Percentiles rank a stretch among this genome's conserved stretches.
Conservation (phyloP, 2,888 invertebrate species). For the Coecobrya sp. region DNA sequence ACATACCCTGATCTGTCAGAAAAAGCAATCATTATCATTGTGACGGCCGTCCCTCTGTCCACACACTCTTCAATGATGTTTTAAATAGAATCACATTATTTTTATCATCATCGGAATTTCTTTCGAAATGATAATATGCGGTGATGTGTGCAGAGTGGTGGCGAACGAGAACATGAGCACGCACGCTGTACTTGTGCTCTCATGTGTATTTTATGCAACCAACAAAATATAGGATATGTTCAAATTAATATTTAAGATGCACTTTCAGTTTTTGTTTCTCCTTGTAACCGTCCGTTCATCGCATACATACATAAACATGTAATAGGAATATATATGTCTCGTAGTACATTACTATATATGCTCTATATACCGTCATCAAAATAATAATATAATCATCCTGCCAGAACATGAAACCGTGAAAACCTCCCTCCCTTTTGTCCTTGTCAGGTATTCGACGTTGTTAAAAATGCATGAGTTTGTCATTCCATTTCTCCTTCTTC, state of each 20-base stretch:
- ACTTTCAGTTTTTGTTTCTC: constrained; percentile 29
- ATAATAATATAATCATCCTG: neutral
- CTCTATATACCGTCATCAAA: constrained; percentile 1
- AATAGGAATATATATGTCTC: neutral
- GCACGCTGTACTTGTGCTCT: neutral
- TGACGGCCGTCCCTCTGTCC: neutral
- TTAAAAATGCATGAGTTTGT: constrained; percentile 41
- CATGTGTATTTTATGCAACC: neutral
- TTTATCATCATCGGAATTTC: neutral
- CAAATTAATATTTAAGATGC: constrained; percentile 12
- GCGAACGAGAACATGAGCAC: neutral
- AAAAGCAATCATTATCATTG: constrained; percentile 4
- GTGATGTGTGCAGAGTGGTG: neutral
- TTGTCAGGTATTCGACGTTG: constrained; percentile 52
- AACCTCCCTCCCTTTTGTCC: constrained; percentile 65
- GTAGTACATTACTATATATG: neutral
- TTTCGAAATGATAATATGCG: constrained; percentile 29
- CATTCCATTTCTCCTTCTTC: constrained; percentile 21
- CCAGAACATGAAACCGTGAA: constrained; percentile 36
- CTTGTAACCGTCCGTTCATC: constrained; percentile 4
- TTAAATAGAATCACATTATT: neutral
- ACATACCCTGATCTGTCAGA: constrained; percentile 11
- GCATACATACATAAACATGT: constrained; percentile 17
- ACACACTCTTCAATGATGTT: neutral
- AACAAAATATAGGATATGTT: constrained; percentile 11